Evolutionary conservation across 2,797 vertebrate species (phyloP), one percentile per base, ranked within the genome.

Genomic region (Macroramphosus scolopax): DNA sequence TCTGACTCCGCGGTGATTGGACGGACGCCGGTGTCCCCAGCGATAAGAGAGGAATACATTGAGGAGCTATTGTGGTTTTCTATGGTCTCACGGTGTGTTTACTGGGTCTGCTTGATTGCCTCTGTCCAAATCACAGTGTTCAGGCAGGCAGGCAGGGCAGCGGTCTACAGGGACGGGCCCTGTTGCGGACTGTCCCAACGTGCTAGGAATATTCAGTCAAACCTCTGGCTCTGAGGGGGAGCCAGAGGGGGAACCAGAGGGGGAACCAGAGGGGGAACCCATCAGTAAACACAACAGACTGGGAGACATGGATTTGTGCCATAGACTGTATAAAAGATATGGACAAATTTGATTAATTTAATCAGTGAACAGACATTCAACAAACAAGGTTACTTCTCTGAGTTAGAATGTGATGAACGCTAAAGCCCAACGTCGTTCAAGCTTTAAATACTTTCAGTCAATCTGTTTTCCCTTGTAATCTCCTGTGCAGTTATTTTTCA

Each of bases 31-130:
- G 17, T 53, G 72, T 85, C 83, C 82, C 82, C 51, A 12, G 81
- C 56, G 78, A 76, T 45, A 68, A 33, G 46, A 64, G 66, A 51
- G 45, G 77, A 83, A 83, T 83, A 73, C 76, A 83, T 68, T 67
- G 72, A 85, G 72, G 80, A 78, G 73, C 72, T 75, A 63, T 74
- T 83, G 80, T 79, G 80, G 77, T 85, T 84, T 83, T 77, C 63
- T 45, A 42, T 58, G 66, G 77, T 61, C 77, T 78, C 59, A 36
- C 68, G 73, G 73, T 78, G 72, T 86, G 83, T 85, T 85, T 85
- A 84, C 77, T 57, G 78, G 83, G 83, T 78, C 72, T 81, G 83
- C 77, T 84, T 83, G 81, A 87, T 87, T 87, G 83, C 80, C 77
- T 83, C 81, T 80, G 81, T 87, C 80, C 80, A 82, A 82, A 82